A percentile compares a stretch with the other conserved stretches of the same genome.
Evolutionary conservation across 2,113 vertebrate species (phyloP).

Genomic region (Prochilodus magdalenae): DNA sequence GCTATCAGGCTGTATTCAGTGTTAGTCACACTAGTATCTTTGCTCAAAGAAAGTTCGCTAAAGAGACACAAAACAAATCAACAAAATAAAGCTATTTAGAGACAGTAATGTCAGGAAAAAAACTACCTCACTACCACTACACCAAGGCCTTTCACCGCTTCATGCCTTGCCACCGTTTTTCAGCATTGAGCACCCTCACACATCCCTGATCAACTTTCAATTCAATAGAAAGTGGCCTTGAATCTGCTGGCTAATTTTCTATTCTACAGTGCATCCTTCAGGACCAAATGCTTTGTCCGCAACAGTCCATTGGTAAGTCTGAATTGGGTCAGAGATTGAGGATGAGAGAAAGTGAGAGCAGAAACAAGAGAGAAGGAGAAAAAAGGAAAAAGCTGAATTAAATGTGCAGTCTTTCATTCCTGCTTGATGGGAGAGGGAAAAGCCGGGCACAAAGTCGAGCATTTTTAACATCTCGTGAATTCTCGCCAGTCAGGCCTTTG

Average conservation of each 20-base stretch:
- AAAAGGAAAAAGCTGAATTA: constrained; percentile 34
- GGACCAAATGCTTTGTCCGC: neutral
- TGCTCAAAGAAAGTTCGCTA: neutral
- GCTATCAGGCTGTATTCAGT: no score
- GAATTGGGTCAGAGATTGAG: constrained; percentile 49
- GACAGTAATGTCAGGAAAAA: rapidly evolving
- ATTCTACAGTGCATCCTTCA: neutral
- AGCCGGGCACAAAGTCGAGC: constrained; percentile 17
- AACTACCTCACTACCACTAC: neutral
- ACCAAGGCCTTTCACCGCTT: neutral
- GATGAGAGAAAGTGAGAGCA: constrained; percentile 4
- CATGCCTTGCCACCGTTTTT: neutral
- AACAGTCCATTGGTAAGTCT: neutral
- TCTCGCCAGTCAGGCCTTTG: constrained; percentile 35
- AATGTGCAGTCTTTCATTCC: neutral
- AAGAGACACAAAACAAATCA: neutral
- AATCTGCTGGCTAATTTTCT: neutral
- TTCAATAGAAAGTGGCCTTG: neutral
- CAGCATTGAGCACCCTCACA: neutral
- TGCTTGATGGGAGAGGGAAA: neutral
- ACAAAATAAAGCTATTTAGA: neutral
- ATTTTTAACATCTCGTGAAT: constrained; percentile 46
- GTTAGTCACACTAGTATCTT: no score
- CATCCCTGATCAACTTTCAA: neutral
- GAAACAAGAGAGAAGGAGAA: constrained; percentile 45